Evolutionary conservation across 2,888 invertebrate genomes (phyloP).

Genomic region (Uloborus plumipes): DNA sequence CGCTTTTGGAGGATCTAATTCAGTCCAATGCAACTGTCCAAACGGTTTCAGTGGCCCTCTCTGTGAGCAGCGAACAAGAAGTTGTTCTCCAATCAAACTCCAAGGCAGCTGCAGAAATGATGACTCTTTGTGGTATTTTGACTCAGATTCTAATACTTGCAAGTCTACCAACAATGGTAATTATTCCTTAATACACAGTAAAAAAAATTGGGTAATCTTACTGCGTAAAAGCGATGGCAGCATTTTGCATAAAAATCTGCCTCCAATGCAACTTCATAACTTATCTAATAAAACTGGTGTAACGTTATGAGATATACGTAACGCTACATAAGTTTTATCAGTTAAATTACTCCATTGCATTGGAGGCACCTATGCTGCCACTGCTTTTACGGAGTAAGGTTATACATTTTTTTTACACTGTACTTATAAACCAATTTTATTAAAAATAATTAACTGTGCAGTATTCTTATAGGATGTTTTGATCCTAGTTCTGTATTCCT

Average conservation of each 20-base stretch:
- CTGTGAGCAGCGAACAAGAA: constrained; percentile 37
- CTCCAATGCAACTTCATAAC: too few species aligned
- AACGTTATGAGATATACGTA: too few species aligned
- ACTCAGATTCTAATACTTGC: constrained; percentile 39
- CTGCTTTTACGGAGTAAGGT: too few species aligned
- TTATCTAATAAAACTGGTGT: too few species aligned
- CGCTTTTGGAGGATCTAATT: neutral
- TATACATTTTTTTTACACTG: too few species aligned
- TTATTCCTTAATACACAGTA: too few species aligned
- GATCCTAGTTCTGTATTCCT: constrained; percentile 24
- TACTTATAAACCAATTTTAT: neutral
- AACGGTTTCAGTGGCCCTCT: constrained; percentile 40
- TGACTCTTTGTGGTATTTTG: constrained; percentile 45
- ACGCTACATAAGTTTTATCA: too few species aligned
- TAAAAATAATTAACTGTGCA: neutral
- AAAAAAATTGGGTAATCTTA: too few species aligned
- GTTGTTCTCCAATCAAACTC: constrained; percentile 27
- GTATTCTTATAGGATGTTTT: constrained; percentile 34
- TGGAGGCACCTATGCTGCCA: too few species aligned
- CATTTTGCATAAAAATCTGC: too few species aligned
- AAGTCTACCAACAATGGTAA: constrained; percentile 47
- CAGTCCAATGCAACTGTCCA: constrained; percentile 47
- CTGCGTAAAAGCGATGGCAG: too few species aligned
- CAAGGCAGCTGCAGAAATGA: constrained; percentile 23
- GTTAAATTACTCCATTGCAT: too few species aligned